Evolutionary conservation across 2,888 invertebrate species (phyloP).

Genomic region (Theretra japonica): DNA sequence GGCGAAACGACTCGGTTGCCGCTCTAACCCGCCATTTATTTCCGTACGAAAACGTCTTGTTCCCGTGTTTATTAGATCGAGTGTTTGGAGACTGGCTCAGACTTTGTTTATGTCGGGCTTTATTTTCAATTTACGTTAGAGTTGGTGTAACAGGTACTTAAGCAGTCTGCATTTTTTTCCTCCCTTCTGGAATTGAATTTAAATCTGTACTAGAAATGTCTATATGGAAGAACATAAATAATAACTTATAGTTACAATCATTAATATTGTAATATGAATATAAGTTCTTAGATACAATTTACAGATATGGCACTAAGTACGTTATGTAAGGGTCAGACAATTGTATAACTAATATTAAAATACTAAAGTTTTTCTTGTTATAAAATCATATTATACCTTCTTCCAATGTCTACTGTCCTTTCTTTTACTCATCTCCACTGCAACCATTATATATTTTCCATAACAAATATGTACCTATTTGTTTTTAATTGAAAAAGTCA

Average conservation of each 20-base stretch:
- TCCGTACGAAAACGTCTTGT: slow-evolving; percentile 10
- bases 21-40: not conserved
- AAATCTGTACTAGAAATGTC: not conserved
- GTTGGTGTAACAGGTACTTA: not conserved
- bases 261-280: too few species aligned
- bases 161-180: slow-evolving; percentile 1
- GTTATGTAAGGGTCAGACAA: too few species aligned
- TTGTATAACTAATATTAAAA: too few species aligned
- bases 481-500: not conserved
- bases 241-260: too few species aligned
- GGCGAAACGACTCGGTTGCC: not conserved
- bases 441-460: too few species aligned
- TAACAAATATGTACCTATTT: not conserved
- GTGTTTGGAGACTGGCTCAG: not conserved
- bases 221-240: not conserved
- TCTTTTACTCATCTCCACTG: too few species aligned
- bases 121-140: slow-evolving; percentile 24
- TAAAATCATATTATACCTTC: too few species aligned
- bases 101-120: slow-evolving; percentile 20
- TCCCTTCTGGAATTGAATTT: slow-evolving; percentile 3
- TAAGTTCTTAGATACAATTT: too few species aligned
- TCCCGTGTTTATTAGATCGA: slow-evolving; percentile 8
- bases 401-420: too few species aligned
- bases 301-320: too few species aligned
- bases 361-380: too few species aligned